phyloP scores from a whole-genome alignment of 92 coral and sea anemone species.

The Heliopora coerulea region DNA sequence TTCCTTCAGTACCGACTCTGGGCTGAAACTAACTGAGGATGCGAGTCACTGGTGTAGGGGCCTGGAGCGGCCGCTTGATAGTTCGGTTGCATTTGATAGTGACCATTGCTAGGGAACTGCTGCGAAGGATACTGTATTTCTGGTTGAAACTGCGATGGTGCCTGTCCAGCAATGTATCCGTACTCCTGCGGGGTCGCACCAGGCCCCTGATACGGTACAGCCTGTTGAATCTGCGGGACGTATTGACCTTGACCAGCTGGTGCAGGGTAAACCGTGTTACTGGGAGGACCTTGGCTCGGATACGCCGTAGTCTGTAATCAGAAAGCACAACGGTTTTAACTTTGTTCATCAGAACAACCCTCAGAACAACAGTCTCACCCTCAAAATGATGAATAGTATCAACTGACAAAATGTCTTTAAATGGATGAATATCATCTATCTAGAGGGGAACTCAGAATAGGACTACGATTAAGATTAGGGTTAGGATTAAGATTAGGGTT shows the following conservation, averaged over 20 bases:
- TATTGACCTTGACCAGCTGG: constrained; percentile 38
- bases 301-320: constrained; percentile 74
- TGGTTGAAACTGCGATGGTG: constrained; percentile 23
- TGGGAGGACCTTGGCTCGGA: constrained; percentile 75
- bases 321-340: too few species aligned
- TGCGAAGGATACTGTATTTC: constrained; percentile 11
- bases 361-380: too few species aligned
- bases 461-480: too few species aligned
- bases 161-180: constrained; percentile 4
- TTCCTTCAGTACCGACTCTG: background rate
- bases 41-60: constrained; percentile 57
- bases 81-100: constrained; percentile 47
- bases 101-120: background rate
- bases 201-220: constrained; percentile 8
- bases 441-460: too few species aligned
- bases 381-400: too few species aligned
- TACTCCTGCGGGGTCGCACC: background rate
- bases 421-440: too few species aligned
- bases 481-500: too few species aligned
- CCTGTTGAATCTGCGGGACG: constrained; percentile 27
- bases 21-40: constrained; percentile 51
- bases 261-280: constrained; percentile 62
- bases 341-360: too few species aligned
- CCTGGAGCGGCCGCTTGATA: constrained; percentile 47
- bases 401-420: too few species aligned